Evolutionary conservation across 2,888 invertebrate genomes (phyloP), one percentile per base, ranked within the genome.

Genomic region (Chrysomela aeneicollis): DNA sequence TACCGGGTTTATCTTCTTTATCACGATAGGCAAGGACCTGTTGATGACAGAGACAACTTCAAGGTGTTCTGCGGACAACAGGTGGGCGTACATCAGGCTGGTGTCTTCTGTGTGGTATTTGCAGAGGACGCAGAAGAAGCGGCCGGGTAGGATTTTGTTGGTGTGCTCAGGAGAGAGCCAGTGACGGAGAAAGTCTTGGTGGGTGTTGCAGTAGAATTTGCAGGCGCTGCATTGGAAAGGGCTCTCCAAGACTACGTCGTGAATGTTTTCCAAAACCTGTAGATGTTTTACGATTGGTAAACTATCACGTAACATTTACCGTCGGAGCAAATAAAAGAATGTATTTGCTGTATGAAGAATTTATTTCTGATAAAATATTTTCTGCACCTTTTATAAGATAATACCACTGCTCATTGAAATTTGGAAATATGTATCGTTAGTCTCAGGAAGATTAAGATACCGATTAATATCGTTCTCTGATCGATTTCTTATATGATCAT

Each of bases 201-300:
- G 87, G 75, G 89, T 91, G 79, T 94, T 94, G 73, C 92, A 92
- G 79, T 93, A 96, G 82, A 93, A 96, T 63, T 88, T 88, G 79
- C 96, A 96, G 12, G 91, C 87, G 47, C 88, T 88, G 78, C 96
- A 96, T 81, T 94, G 95, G 78, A 91, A 96, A 0, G 94, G 94
- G 52, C 92, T 90, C 74, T 94, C 92, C 64, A 89, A 86, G 5
- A 94, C 90, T 67, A 95, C 89, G 64, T 89, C 88, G 68, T 87
- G 87, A 77, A 94, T 93, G 79, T 95, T 90, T 59, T 89, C 88
- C 32, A 94, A 84, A 17, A 57, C 42, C 42, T 42, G n/a, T 42
- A 15, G 9, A 35, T 8, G 35, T 35, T 26, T n/a, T n/a, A n/a
- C n/a, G n/a, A n/a, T n/a, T n/a, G n/a, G n/a, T n/a, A n/a, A n/a